Evolutionary conservation across 2,797 vertebrate genomes (phyloP).

Genomic region (Crenichthys baileyi): DNA sequence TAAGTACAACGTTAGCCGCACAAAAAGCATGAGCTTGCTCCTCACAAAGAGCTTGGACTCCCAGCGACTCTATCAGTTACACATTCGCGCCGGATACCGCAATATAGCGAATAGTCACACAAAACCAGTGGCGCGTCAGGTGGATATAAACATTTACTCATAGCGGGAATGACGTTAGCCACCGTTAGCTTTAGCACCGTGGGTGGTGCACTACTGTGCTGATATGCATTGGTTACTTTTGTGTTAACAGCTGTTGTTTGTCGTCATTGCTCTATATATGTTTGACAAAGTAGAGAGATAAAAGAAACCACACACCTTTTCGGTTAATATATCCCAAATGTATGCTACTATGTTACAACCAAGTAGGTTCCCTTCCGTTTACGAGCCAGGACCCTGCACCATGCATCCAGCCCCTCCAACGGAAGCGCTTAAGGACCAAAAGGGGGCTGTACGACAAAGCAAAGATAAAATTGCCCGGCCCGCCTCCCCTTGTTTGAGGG

Average conservation of each 20-base stretch:
- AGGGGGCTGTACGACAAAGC: background rate
- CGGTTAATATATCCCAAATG: background rate
- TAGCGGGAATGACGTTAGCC: constrained; percentile 18
- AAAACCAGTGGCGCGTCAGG: background rate
- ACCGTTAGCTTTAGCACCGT: constrained; percentile 31
- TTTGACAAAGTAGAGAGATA: background rate
- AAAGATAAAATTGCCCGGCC: background rate
- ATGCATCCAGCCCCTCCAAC: background rate
- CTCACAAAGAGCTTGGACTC: background rate
- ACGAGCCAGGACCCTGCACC: background rate
- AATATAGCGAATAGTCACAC: background rate
- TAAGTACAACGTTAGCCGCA: constrained; percentile 21
- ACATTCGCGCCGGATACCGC: accelerated
- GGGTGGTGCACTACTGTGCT: background rate
- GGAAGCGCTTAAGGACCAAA: constrained; percentile 12
- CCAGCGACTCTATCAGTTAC: background rate
- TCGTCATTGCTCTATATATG: background rate
- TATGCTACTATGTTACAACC: constrained; percentile 1
- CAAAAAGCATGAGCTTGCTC: background rate
- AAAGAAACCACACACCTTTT: constrained; percentile 22
- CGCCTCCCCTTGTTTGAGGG: too few relatives aligned
- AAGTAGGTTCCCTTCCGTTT: background rate
- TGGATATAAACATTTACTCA: background rate
- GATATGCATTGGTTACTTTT: background rate
- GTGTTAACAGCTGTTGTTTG: constrained; percentile 7